These are phyloP conservation scores for Tachystola acroxantha DNA, from an alignment of 2,888 invertebrate genomes.

Conservation along the genomic window DNA sequence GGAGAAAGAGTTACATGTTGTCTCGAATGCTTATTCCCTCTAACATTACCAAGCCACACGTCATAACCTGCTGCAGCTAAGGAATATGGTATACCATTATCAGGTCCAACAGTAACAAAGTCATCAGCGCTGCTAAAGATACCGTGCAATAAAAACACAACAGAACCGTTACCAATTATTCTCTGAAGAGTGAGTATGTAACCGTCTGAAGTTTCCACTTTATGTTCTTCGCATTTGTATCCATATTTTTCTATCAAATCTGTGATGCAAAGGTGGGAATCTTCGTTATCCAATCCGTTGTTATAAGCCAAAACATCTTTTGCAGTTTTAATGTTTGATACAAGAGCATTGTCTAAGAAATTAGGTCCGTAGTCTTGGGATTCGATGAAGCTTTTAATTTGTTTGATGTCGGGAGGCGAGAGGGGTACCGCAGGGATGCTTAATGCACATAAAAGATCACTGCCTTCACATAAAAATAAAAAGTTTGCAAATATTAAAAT, in stretches of 20 bases:
- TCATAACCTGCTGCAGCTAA: slow-evolving; percentile 80
- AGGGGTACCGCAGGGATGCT: too few species aligned
- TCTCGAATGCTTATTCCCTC: slow-evolving; percentile 82
- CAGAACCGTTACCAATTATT: slow-evolving; percentile 28
- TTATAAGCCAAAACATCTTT: not conserved
- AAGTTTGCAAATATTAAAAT: too few species aligned
- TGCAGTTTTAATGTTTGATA: not conserved
- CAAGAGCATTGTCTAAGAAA: not conserved
- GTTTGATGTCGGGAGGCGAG: not conserved
- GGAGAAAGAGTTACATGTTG: slow-evolving; percentile 56
- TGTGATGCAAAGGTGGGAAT: slow-evolving; percentile 1
- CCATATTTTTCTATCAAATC: slow-evolving; percentile 6
- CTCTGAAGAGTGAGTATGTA: slow-evolving; percentile 21
- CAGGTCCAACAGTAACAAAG: slow-evolving; percentile 81
- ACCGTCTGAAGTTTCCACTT: slow-evolving; percentile 23
- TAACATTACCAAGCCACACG: slow-evolving; percentile 86
- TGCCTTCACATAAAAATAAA: too few species aligned
- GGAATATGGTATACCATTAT: slow-evolving; percentile 74
- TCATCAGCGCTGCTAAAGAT: slow-evolving; percentile 82
- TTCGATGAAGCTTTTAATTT: not conserved
- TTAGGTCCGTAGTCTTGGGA: not conserved
- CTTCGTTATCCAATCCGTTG: not conserved
- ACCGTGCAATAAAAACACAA: slow-evolving; percentile 85
- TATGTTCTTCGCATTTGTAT: slow-evolving; percentile 14
- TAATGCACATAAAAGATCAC: too few species aligned